Evolutionary conservation across 2,888 invertebrate species (phyloP), one percentile per base, ranked within the genome.

Genomic region (Tetropium fuscum): DNA sequence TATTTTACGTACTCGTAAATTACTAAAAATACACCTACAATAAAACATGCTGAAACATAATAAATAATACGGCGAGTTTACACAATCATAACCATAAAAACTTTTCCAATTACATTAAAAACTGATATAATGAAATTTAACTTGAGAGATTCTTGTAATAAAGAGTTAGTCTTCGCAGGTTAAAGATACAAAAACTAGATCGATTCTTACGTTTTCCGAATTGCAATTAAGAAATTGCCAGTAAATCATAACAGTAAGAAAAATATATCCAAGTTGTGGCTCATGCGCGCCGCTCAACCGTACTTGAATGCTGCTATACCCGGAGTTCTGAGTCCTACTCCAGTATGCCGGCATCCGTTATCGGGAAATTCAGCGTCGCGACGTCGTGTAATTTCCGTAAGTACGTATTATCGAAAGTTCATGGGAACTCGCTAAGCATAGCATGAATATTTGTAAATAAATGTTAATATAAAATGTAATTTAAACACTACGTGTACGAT

Each of bases 181-280:
- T 49, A 27, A 16, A 15, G 18, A 36, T 13, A 48, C 48, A 51
- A 51, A 51, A 51, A 51, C 25, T 19, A 27, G 25, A 51, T 51
- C 49, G 40, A 51, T 40, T 40, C 22, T 32, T 11, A 51, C 49
- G 49, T 51, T 51, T 40, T 40, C 40, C 40, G 40, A 51, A 40
- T 15, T 51, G 49, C 49, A 51, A 51, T 51, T 51, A 51, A 51
- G 49, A 27, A 51, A 51, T 51, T 51, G 49, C 49, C 40, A 51
- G 49, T 51, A 51, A 51, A 51, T 51, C 49, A 51, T 51, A 51
- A 51, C 40, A 19, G 49, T 18, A 48, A 7, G 40, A 40, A 51
- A 51, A 51, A 51, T 40, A 40, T 51, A 51, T 40, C 38, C 49
- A 51, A 40, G 38, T 51, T 11, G 20, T 11, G 49, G 49, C 18